Base-by-base conservation (phyloP, 2,113 vertebrate genomes). In the Anguilla japonica region DNA sequence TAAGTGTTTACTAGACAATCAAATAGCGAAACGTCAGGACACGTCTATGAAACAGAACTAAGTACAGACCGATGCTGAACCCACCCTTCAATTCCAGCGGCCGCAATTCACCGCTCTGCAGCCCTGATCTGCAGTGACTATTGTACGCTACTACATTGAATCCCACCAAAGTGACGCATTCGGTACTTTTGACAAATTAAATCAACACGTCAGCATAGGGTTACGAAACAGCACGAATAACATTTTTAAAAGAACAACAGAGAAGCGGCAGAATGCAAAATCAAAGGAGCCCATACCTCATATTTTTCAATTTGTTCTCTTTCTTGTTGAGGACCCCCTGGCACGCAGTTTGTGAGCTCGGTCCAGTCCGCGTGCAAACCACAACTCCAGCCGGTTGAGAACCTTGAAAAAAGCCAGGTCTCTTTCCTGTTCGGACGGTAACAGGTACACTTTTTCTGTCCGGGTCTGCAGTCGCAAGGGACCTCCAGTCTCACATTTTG, bases 371-470 rank as follows among this genome's bases (percentile, higher is more conserved):
- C 98, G 93, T 99, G 98, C 92, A 99, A 96, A 86, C 98, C 98
- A 95, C 98, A 99, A 95, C 98, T 99, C 98, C 98, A 99, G 94
- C 98, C 98, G 0, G 98, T 99, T 94, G 98, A 99, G 95, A 99
- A 99, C 87, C 98, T 96, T 0, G 98, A 99, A 94, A 99, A 99
- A 89, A 99, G 96, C 98, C 98, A 99, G 90, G 98, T 99, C 95
- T 99, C 98, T 89, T 97, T 95, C 89, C 98, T 96, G 94, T 99
- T 99, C 85, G 98, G 98, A 81, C 98, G 97, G 95, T 99, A 98
- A 95, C 98, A 99, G 96, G 98, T 99, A 97, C 98, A 99, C 94
- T 99, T 99, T 95, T 99, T 99, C 96, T 99, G 98, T 5, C 98
- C 98, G 29, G 98, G 97, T 93, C 97, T 96, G 93, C 98, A 99